Conservation (phyloP, 2,797 vertebrate genomes). For the Enoplosus armatus region DNA sequence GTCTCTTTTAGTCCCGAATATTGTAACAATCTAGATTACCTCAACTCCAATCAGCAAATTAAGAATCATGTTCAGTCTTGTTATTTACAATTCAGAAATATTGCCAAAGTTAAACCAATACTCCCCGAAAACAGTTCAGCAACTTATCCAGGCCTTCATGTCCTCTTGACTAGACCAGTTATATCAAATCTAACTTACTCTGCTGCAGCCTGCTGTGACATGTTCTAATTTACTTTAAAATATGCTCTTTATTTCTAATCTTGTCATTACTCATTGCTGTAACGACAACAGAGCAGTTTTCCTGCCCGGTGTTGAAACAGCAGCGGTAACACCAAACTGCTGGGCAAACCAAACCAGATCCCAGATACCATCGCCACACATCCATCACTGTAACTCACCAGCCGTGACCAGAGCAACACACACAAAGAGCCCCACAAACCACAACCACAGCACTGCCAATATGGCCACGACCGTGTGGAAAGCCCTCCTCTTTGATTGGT, state of each 20-base stretch:
- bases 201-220: too few species aligned
- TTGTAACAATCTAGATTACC: background rate
- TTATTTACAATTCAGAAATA: too few species aligned
- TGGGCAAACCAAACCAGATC: background rate
- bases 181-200: too few species aligned
- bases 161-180: too few species aligned
- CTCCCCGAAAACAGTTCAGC: too few species aligned
- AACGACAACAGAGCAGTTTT: background rate
- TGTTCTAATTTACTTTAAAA: too few species aligned
- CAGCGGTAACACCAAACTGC: conserved; percentile 15
- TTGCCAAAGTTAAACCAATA: too few species aligned
- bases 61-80: too few species aligned
- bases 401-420: background rate
- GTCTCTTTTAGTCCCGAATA: background rate
- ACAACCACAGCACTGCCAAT: background rate
- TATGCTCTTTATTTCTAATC: too few species aligned
- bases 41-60: too few species aligned
- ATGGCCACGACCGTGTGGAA: conserved; percentile 14
- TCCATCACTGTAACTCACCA: accelerated
- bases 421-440: background rate
- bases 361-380: accelerated
- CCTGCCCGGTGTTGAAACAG: conserved; percentile 25
- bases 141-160: too few species aligned
- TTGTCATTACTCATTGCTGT: too few species aligned
- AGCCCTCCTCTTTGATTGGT: conserved; percentile 31